A percentile compares a stretch with the other conserved stretches of the same genome.
Conservation (phyloP, 2,888 invertebrate genomes). For the Drosophila gaucha region DNA sequence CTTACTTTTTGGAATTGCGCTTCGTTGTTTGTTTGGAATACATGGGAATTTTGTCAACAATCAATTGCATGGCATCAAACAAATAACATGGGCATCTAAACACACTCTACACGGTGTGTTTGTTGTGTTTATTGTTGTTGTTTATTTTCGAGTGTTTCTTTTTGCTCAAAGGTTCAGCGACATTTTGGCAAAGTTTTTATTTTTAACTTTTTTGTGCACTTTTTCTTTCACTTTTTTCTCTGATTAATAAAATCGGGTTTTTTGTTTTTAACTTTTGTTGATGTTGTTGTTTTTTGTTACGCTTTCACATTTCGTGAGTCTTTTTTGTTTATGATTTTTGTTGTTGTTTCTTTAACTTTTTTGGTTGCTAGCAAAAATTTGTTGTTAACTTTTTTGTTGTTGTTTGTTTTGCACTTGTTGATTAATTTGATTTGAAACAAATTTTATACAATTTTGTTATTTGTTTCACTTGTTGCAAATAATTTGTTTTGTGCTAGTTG, state of each 20-base stretch:
- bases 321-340: constrained; percentile 40
- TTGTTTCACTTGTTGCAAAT: constrained; percentile 27
- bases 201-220: constrained; percentile 44
- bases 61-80: constrained; percentile 84
- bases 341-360: constrained; percentile 44
- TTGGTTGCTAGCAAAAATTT: constrained; percentile 73
- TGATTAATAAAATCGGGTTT: constrained; percentile 14
- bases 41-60: constrained; percentile 85
- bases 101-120: constrained; percentile 55
- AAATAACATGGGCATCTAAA: constrained; percentile 62
- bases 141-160: constrained; percentile 13
- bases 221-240: constrained; percentile 41
- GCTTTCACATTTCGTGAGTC: constrained; percentile 66
- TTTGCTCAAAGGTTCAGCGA: constrained; percentile 55
- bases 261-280: constrained; percentile 35
- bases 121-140: constrained; percentile 41
- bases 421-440: constrained; percentile 6
- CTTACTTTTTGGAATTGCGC: constrained; percentile 85
- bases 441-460: constrained; percentile 22
- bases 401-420: constrained; percentile 19
- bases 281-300: constrained; percentile 44
- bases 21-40: constrained; percentile 85
- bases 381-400: constrained; percentile 32
- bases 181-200: constrained; percentile 55
- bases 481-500: constrained; percentile 45